Evolutionary conservation across 2,797 vertebrate species (phyloP).

Genomic region (Oceanodroma leucorhoa): DNA sequence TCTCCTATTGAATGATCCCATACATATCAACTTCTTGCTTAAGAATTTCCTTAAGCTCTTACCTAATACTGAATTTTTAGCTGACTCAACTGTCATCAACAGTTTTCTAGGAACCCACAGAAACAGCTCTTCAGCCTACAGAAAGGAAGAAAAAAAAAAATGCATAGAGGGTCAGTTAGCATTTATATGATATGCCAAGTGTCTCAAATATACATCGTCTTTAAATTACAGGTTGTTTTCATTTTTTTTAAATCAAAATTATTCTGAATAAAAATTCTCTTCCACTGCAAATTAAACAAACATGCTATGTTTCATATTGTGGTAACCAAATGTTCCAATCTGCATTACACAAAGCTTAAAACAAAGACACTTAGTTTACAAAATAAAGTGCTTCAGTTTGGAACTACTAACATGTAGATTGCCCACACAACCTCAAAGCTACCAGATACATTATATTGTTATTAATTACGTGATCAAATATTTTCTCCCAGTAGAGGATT

Average conservation of each 20-base stretch:
- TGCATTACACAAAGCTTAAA: not conserved
- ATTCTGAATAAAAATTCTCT: not conserved
- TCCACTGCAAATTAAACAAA: not conserved
- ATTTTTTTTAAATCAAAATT: not conserved
- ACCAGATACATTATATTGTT: not conserved
- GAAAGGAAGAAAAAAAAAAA: not conserved
- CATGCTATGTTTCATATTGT: not conserved
- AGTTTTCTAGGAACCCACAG: constrained; percentile 97
- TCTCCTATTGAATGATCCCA: not conserved
- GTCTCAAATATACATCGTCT: not conserved
- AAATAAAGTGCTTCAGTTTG: not conserved
- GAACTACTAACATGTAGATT: not conserved
- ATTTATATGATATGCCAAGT: not conserved
- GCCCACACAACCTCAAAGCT: not conserved
- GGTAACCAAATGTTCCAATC: not conserved
- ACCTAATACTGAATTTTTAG: constrained; percentile 93
- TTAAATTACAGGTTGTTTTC: not conserved
- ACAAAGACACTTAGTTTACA: not conserved
- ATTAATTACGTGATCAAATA: not conserved
- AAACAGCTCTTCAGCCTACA: constrained; percentile 94
- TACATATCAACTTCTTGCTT: not conserved
- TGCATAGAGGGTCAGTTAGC: not conserved
- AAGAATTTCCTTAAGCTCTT: constrained; percentile 62
- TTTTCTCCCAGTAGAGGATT: not conserved
- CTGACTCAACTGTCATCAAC: constrained; percentile 95